Evolutionary conservation across 2,113 vertebrate genomes (phyloP), one percentile per base, ranked within the genome.

Genomic region (Eclectus roratus): DNA sequence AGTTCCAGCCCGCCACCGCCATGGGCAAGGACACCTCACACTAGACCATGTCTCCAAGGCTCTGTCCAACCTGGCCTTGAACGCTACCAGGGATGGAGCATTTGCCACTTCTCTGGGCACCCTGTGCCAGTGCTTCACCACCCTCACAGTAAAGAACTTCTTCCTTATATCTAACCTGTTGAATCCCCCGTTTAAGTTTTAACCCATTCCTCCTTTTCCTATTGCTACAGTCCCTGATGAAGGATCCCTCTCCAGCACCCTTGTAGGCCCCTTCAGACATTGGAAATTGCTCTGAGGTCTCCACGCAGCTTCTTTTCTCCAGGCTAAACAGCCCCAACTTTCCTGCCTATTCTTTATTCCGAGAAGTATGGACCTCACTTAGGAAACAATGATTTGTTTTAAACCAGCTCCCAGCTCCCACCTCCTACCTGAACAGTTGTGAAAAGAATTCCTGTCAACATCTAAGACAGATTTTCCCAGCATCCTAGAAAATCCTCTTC

Each of bases 81-180:
- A 9, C 11, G 3, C 12, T 65, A 3, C 10, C 50, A 65, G 43
- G 6, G 18, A 7, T 78, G 72, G 49, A 8, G 17, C 56, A 84
- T 35, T 28, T 37, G 28, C 17, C 49, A 27, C 56, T 64, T 11
- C 49, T 31, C 25, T 65, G 49, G 10, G 10, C 3, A 55, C 0
- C 15, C 41, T 55, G 29, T 39, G 4, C 3, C 28, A n/a, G 9
- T 8, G 11, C 28, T 19, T 47, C 15, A 0, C 2, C 20, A 35
- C 28, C 39, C 33, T 69, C 46, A 24, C 4, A 61, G 33, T 2
- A 9, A 47, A 18, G 0, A 2, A 53, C 53, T 77, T 1, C 8
- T 47, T n/a, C n/a, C 20, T 16, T 31, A 5, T 2, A 47, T 31
- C 16, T 46, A 39, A 61, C 4, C 47, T 0, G 2, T 0, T 0